phyloP scores from a whole-genome alignment of 1,140 invertebrate species.

The Dinothrombium tinctorium region DNA sequence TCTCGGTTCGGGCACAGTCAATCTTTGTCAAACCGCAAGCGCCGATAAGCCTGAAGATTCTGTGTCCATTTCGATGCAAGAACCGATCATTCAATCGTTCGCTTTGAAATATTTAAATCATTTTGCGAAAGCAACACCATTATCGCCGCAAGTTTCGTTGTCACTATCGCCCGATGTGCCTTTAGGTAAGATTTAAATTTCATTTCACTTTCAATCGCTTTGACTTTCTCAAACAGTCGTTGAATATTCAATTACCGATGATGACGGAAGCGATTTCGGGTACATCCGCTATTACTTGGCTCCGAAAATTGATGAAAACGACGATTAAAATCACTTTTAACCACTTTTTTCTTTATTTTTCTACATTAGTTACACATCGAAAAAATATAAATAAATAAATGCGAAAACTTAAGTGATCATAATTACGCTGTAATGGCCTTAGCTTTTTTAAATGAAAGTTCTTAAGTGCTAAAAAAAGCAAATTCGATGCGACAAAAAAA shows the following conservation, averaged over 20 bases:
- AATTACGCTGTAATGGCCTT: no score
- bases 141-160: constrained; percentile 56
- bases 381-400: no score
- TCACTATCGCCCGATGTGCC: constrained; percentile 92
- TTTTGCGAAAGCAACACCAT: constrained; percentile 84
- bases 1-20: constrained; percentile 74
- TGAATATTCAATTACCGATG: constrained; percentile 39
- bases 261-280: constrained; percentile 50
- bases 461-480: no score
- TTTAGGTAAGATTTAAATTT: constrained; percentile 26
- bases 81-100: constrained; percentile 84
- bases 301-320: constrained; percentile 95
- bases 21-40: constrained; percentile 72
- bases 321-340: constrained; percentile 25
- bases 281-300: constrained; percentile 93
- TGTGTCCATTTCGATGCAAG: constrained; percentile 90
- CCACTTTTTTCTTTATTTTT: no score
- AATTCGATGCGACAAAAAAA: no score
- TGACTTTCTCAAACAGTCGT: constrained; percentile 40
- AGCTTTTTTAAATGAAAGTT: no score
- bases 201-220: constrained; percentile 1
- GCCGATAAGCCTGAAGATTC: constrained; percentile 86
- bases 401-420: no score
- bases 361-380: no score
- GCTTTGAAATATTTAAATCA: constrained; percentile 72